Evolutionary conservation across 2,888 invertebrate species (phyloP), one percentile per base, ranked within the genome.

Genomic region (Dugesia japonica): DNA sequence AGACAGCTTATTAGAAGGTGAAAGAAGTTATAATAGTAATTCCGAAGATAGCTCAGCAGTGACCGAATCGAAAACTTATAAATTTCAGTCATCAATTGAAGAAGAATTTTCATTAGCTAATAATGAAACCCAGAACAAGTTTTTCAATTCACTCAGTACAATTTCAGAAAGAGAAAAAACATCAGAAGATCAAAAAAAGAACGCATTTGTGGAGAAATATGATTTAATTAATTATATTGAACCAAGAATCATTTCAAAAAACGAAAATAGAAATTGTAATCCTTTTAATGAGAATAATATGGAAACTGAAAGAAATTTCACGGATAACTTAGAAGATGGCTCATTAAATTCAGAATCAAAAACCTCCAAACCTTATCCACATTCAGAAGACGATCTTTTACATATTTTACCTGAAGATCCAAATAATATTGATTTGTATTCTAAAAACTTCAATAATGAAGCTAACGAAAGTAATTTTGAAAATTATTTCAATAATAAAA

Each of bases 161-260:
- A 56, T 56, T 56, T 56, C 56, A n/a, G 56, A 56, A 56, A 56
- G 56, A 23, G 56, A 56, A 13, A 56, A 56, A 56, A 56, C 56
- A 9, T 56, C 56, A 1, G 56, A 56, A 56, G 56, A 56, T 56
- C 56, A 56, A 13, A 56, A 56, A n/a, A 56, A n/a, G n/a, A 56
- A 23, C 23, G 17, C 56, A 7, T 1, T 56, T 1, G 17, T 56
- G 4, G 56, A 56, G 4, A n/a, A 56, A 23, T 56, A 20, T 56
- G 20, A n/a, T 56, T 56, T 23, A 56, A 7, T 4, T 56, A 1
- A 56, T 9, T 31, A 31, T 31, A 7, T 7, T 31, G 31, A 31
- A 31, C 13, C 31, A 31, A 4, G 7, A 7, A 7, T 13, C 13
- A 31, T 31, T 31, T 13, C 31, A 31, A 38, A n/a, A n/a, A n/a